Evolutionary conservation across 2,888 invertebrate species (phyloP).

Genomic region (Philereme vetulata): DNA sequence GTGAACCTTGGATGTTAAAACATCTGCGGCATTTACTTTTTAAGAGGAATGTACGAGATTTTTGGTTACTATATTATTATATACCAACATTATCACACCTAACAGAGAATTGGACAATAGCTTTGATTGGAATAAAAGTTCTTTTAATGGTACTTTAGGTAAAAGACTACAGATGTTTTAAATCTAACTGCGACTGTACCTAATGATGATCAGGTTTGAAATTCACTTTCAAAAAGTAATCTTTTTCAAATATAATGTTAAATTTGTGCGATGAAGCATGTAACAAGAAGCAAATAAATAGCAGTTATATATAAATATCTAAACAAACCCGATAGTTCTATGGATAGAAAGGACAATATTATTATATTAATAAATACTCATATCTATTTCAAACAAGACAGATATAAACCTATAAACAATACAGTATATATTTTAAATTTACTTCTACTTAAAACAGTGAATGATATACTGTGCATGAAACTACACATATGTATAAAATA

Average conservation of each 20-base stretch:
- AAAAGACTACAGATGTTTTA: slow-evolving; percentile 31
- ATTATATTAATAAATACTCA: slow-evolving; percentile 37
- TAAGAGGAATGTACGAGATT: not conserved
- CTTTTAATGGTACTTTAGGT: not conserved
- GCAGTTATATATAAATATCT: slow-evolving; percentile 52
- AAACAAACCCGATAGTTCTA: slow-evolving; percentile 57
- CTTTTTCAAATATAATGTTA: slow-evolving; percentile 29
- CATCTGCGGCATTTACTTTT: slow-evolving; percentile 17
- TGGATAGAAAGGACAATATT: slow-evolving; percentile 42
- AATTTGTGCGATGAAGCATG: slow-evolving; percentile 63
- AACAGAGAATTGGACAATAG: not conserved
- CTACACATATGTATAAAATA: slow-evolving; percentile 33
- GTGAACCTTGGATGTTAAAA: slow-evolving; percentile 38
- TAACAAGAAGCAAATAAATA: slow-evolving; percentile 64
- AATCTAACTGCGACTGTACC: slow-evolving; percentile 53
- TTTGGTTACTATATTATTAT: not conserved
- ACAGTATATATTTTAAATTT: slow-evolving; percentile 28
- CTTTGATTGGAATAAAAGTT: not conserved
- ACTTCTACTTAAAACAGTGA: slow-evolving; percentile 46
- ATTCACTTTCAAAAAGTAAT: slow-evolving; percentile 42
- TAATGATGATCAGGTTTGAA: slow-evolving; percentile 43
- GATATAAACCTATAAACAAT: slow-evolving; percentile 33
- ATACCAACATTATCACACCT: not conserved
- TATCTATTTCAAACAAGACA: slow-evolving; percentile 38
- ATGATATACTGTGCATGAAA: slow-evolving; percentile 48